Base-by-base conservation (phyloP, 2,113 vertebrate genomes). In the Abramis brama region DNA sequence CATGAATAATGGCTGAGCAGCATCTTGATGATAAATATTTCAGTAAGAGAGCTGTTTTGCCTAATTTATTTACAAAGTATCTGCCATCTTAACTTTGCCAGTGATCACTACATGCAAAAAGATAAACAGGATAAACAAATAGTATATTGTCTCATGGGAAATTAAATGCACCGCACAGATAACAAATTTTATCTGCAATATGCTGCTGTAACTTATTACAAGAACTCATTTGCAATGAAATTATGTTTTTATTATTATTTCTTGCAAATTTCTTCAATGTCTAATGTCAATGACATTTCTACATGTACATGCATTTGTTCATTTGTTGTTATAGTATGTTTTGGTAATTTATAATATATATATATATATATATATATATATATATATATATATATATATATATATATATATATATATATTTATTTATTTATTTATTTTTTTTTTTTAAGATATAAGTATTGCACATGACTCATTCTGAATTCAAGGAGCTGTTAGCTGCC, bases 61-160 rank as follows among this genome's bases (percentile, higher is more conserved):
- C 64, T 88, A 39, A 86, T 85, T 89, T 86, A 88, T 88, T 88
- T 89, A 87, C 81, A 76, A 30, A 52, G 64, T 66, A 60, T 73
- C 77, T 74, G 83, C 59, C 73, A 39, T 12, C 52, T 45, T n/a
- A 66, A 33, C 50, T 57, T 25, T n/a, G 10, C n/a, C 45, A 13
- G 0, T 59, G 10, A 36, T 52, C 6, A 25, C 25, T 50, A 71
- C 55, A 79, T 39, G 25, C 9, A 39, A 78, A 78, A n/a, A 13
- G 12, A 8, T 50, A 19, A 27, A 21, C 1, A 62, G 11, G 57
- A 66, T 5, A 77, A 47, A 36, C 39, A 15, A 21, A 10, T 13
- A 36, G 6, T 23, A 39, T n/a, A n/a, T 36, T 59, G 55, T 33
- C 30, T 59, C 33, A n/a, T 39, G 21, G 6, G 33, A 60, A 79